These are phyloP conservation scores for Wiebesia pumilae DNA, from an alignment of 1,140 invertebrate species.

Conservation along the genomic window DNA sequence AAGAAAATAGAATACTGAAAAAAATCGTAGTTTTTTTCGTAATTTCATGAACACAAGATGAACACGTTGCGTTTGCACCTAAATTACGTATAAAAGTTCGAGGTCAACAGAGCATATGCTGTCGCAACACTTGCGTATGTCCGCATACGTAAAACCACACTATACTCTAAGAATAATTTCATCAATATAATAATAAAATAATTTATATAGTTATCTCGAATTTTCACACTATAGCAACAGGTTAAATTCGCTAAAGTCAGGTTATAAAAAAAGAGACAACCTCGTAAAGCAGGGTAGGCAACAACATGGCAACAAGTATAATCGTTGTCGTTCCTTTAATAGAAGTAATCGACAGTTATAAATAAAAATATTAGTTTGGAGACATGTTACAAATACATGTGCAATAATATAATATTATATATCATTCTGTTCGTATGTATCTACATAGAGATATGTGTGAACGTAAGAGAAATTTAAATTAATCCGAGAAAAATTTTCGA, in stretches of 20 bases:
- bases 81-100: not conserved
- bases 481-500: not conserved
- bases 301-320: constrained; percentile 37
- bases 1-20: no score
- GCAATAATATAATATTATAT: not conserved
- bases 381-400: not conserved
- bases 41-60: no score
- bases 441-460: no score
- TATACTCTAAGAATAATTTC: not conserved
- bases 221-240: not conserved
- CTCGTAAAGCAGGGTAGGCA: constrained; percentile 20
- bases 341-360: not conserved
- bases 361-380: not conserved
- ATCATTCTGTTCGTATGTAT: not conserved
- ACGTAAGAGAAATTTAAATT: no score
- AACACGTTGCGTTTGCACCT: no score
- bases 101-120: not conserved
- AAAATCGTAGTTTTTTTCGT: no score
- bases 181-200: not conserved
- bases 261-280: not conserved
- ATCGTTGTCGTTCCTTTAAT: not conserved
- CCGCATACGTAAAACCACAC: not conserved
- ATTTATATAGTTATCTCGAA: not conserved
- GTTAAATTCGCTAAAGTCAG: not conserved
- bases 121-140: not conserved